Percentiles rank a stretch among this genome's conserved stretches.
phyloP scores from a whole-genome alignment of 2,113 vertebrate genomes.

The Calidris pygmaea region DNA sequence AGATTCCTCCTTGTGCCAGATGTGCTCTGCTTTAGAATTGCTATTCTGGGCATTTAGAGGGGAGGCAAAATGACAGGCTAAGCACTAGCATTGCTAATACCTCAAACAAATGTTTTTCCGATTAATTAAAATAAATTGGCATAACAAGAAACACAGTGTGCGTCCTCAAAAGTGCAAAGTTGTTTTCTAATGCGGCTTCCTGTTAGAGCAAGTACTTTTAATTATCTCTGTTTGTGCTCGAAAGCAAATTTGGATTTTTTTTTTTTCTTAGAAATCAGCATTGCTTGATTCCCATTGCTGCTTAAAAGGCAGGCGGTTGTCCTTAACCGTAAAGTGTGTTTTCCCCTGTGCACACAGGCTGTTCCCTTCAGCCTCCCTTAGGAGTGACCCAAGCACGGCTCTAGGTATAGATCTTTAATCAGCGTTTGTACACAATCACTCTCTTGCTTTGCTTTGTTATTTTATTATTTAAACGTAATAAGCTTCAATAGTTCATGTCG shows the following conservation, averaged over 20 bases:
- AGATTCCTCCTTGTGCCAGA: neutral
- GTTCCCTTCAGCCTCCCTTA: neutral
- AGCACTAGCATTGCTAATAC: conserved; percentile 8
- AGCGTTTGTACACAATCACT: conserved; percentile 18
- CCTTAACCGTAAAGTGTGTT: neutral
- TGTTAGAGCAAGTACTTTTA: conserved; percentile 35
- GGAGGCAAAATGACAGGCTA: neutral
- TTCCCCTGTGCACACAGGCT: neutral
- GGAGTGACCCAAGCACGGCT: neutral
- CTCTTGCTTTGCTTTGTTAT: neutral
- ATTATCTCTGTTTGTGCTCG: conserved; percentile 44
- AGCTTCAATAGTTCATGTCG: neutral
- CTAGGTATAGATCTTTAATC: conserved; percentile 22
- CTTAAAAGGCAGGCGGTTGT: neutral
- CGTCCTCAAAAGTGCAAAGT: conserved; percentile 2
- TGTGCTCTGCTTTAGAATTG: conserved; percentile 2
- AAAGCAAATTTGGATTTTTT: conserved; percentile 31
- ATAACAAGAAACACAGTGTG: conserved; percentile 34
- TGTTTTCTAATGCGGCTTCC: conserved; percentile 51
- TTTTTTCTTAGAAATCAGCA: conserved; percentile 30
- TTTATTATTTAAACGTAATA: conserved; percentile 26
- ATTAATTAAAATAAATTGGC: conserved; percentile 68
- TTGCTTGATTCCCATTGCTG: conserved; percentile 15
- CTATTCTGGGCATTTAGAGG: neutral
- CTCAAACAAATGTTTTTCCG: conserved; percentile 48